Evolutionary conservation across 2,888 invertebrate genomes (phyloP).

Genomic region (Ectobius pallidus): DNA sequence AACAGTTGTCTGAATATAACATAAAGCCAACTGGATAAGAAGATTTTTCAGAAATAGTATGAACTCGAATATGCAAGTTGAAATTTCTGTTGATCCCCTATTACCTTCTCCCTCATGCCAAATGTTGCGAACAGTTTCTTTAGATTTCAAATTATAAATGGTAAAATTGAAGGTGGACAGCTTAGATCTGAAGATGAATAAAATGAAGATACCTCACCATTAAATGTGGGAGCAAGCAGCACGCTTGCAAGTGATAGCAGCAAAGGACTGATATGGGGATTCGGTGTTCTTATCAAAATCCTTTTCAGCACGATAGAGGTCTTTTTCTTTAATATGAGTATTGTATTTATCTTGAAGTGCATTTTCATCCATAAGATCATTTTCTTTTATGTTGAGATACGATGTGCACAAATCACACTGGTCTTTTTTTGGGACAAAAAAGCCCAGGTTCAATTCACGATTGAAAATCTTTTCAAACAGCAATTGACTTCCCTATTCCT

Average conservation of each 20-base stretch:
- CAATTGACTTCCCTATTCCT: slow-evolving; percentile 39
- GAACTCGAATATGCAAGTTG: no score
- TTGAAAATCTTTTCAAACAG: slow-evolving; percentile 44
- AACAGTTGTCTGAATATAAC: not conserved
- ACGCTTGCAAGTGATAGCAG: not conserved
- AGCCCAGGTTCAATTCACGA: slow-evolving; percentile 44
- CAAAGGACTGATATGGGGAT: not conserved
- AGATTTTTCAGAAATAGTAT: no score
- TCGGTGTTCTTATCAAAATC: not conserved
- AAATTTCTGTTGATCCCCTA: no score
- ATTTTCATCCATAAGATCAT: not conserved
- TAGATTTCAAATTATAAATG: no score
- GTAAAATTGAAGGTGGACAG: no score
- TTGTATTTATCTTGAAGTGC: not conserved
- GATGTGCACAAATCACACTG: slow-evolving; percentile 43
- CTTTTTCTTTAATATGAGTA: not conserved
- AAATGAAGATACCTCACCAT: not conserved
- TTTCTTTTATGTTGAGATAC: slow-evolving; percentile 33
- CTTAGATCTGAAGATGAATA: not conserved
- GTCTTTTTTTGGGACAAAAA: slow-evolving; percentile 45
- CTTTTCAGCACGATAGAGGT: not conserved
- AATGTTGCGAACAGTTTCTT: not conserved
- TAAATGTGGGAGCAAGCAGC: not conserved
- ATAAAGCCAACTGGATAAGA: no score
- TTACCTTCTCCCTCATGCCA: no score